Base-by-base conservation (phyloP, 2,888 invertebrate species). In the Scaeva pyrastri region DNA sequence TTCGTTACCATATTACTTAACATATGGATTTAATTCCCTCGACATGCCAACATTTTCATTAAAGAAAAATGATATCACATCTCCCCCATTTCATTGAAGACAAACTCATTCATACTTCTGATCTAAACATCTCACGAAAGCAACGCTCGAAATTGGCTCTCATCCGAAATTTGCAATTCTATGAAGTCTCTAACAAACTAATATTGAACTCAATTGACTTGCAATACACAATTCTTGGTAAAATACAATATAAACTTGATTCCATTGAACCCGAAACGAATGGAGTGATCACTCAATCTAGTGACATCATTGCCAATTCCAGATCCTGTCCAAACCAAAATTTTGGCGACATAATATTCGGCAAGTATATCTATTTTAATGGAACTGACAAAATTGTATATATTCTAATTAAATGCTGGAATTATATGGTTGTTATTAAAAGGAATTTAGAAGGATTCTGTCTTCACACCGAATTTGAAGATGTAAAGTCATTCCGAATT, bases 361-460 rank as follows among this genome's bases (percentile, higher is more conserved):
- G 92, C 16, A 91, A 91, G 78, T 91, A 89, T 68, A 85, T 90
- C 16, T 91, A 90, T 88, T 88, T 89, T 75, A 88, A 88, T 39
- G 66, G 85, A 52, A 88, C 73, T 41, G 70, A 87, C 0, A 76
- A 88, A 43, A 89, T 89, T 21, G 60, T 90, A 0, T 91, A 90
- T 62, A 70, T 91, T 14, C 70, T 91, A 2, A 70, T 91, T 0
- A 89, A 89, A 14, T 91, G 91, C 85, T 92, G 91, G 91, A 80
- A 90, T n/a, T 88, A 84, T 19, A 75, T 92, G 43, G 23, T 91
- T 0, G 88, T 91, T 3, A 79, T 91, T 6, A 88, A 62, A 36
- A 72, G 26, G 21, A 26, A 31, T 14, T 1, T 7, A 7, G 60
- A 84, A 52, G 45, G 89, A 52, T 60, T 88, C 16, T 31, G 39